Evolutionary conservation across 2,888 invertebrate genomes (phyloP).

Genomic region (Pinctada fucata): DNA sequence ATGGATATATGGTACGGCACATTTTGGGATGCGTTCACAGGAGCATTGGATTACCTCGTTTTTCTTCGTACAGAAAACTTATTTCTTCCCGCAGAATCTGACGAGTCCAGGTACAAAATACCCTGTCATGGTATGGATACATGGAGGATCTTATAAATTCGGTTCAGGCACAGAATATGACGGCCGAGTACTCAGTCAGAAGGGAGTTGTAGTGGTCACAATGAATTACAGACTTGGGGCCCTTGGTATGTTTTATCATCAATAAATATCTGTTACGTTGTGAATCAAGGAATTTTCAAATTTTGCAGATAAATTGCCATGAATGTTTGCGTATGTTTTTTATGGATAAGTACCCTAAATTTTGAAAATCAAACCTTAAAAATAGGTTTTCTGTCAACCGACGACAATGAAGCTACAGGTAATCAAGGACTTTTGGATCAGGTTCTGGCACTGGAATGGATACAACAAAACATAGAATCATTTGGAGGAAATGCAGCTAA

Average conservation of each 20-base stretch:
- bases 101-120: constrained; percentile 2
- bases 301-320: too few relatives aligned
- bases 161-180: constrained; percentile 59
- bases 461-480: constrained; percentile 77
- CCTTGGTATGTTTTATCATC: constrained; percentile 45
- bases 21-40: too few relatives aligned
- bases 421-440: constrained; percentile 81
- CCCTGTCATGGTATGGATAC: constrained; percentile 64
- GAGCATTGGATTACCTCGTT: too few relatives aligned
- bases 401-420: constrained; percentile 82
- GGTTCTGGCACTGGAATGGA: constrained; percentile 79
- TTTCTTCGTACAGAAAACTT: too few relatives aligned
- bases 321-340: too few relatives aligned
- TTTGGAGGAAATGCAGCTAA: constrained; percentile 79
- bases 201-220: constrained; percentile 62
- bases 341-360: too few relatives aligned
- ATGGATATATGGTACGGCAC: too few relatives aligned
- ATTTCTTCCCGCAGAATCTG: too few relatives aligned
- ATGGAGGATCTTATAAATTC: constrained; percentile 58
- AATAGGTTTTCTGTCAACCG: constrained; percentile 81
- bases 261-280: too few relatives aligned
- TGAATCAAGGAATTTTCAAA: too few relatives aligned
- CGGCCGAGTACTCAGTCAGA: constrained; percentile 57
- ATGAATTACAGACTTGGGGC: constrained; percentile 60
- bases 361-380: too few relatives aligned